Base-by-base conservation (phyloP, 1,140 invertebrate species). In the Popillia japonica region DNA sequence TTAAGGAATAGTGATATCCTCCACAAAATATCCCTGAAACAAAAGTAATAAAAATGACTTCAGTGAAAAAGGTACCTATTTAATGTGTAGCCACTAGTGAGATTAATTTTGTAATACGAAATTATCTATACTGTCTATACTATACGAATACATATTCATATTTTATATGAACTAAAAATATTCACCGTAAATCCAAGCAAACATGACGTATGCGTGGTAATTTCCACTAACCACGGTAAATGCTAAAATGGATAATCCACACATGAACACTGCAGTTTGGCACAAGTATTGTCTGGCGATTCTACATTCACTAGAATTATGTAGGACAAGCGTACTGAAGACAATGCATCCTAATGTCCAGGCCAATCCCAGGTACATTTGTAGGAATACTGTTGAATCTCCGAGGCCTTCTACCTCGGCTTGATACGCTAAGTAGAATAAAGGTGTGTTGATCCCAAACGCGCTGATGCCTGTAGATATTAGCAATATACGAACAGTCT, bases 241-340 rank as follows among this genome's bases (percentile, higher is more conserved):
- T 2, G 94, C 93, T 81, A 96, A 88, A 9, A 95, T 94, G 20
- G 93, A 93, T 8, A 93, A 87, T n/a, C 90, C 94, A 87, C 93
- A 94, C 86, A 94, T 93, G 82, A 94, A 94, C 14, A 92, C 91
- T 4, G 93, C 93, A 0, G 92, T 93, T 86, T 93, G 92, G 72
- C 93, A 94, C 0, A 96, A 89, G 85, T 96, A 96, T 84, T 96
- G 95, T 23, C 95, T 87, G 0, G 94, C 95, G 72, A 97, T 96
- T 64, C 94, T 89, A 84, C 95, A 97, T 83, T 96, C 94, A 10
- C 92, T 92, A 64, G 92, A 95, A 82, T 95, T 95, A 83, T 94
- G 92, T 2, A 96, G 91, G 0, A 96, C 93, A 34, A 97, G 88
- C 74, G 94, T 89, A 17, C 96, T 96, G 84, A 96, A 95, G 0